Conservation (phyloP, 2,113 vertebrate species). For the Elephantulus edwardii region DNA sequence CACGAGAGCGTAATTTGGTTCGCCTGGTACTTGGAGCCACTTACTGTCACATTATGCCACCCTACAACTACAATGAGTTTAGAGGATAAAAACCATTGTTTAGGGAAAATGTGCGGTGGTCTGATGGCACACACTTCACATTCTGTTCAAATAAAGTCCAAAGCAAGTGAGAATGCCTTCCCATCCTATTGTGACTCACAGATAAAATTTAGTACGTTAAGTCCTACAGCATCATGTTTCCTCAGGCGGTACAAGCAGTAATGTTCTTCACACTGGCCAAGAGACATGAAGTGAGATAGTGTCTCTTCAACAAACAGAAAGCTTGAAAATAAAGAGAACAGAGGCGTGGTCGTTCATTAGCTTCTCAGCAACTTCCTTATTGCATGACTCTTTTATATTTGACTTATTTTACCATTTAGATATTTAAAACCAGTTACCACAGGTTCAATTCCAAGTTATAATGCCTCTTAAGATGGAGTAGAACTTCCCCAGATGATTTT, state of each 20-base stretch:
- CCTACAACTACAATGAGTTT: slow-evolving; percentile 58
- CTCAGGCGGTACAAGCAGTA: background rate
- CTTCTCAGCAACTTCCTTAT: too few species aligned
- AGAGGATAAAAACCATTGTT: slow-evolving; percentile 51
- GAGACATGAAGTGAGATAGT: background rate
- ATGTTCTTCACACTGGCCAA: background rate
- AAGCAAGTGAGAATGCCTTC: slow-evolving; percentile 55
- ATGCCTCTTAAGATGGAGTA: too few species aligned
- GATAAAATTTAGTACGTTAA: slow-evolving; percentile 29
- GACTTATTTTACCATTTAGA: too few species aligned
- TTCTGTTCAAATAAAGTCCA: slow-evolving; percentile 64
- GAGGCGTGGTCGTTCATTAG: too few species aligned
- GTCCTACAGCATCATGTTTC: slow-evolving; percentile 53
- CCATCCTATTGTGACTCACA: slow-evolving; percentile 53
- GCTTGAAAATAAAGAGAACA: too few species aligned
- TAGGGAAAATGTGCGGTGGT: slow-evolving; percentile 44
- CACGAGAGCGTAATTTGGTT: slow-evolving; percentile 64
- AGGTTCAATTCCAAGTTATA: too few species aligned
- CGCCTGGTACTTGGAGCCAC: slow-evolving; percentile 60
- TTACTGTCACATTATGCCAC: slow-evolving; percentile 64
- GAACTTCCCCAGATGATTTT: too few species aligned
- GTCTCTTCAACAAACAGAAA: too few species aligned
- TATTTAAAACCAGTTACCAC: too few species aligned
- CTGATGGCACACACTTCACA: slow-evolving; percentile 36
- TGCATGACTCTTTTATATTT: too few species aligned